These are phyloP conservation scores for Rallus limicola DNA, from an alignment of 2,113 vertebrate genomes.

Conservation along the genomic window DNA sequence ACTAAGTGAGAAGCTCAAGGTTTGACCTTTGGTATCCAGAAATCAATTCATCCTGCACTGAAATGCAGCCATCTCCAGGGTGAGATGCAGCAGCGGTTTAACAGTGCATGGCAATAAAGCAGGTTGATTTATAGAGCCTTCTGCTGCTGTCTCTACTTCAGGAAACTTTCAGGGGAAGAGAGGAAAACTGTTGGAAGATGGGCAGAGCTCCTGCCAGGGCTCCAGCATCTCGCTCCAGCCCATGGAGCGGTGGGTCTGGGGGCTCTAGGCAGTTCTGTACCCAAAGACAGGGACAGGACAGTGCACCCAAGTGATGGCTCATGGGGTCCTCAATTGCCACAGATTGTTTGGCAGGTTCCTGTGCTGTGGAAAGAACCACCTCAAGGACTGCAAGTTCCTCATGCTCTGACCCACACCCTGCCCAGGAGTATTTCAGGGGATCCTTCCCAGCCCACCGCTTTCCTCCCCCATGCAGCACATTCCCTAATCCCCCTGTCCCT, in stretches of 20 bases:
- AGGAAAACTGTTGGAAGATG: not conserved
- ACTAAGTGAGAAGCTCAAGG: conserved; percentile 44
- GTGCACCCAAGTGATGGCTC: fast-evolving
- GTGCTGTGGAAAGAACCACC: not conserved
- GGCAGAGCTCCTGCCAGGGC: not conserved
- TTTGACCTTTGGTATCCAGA: conserved; percentile 37
- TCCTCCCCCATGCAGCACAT: fast-evolving
- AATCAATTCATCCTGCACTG: conserved; percentile 15
- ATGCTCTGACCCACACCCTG: not conserved
- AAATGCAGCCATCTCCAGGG: conserved; percentile 1
- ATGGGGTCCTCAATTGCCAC: fast-evolving
- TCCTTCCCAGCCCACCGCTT: not conserved
- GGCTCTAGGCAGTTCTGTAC: not conserved
- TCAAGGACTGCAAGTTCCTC: not conserved
- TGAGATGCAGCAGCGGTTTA: not conserved
- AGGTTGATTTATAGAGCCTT: conserved; percentile 43
- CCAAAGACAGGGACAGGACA: not conserved
- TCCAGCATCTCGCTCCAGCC: not conserved
- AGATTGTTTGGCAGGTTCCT: fast-evolving
- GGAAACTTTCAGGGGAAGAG: not conserved
- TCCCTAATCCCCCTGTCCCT: fast-evolving
- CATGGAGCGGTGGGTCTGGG: no score
- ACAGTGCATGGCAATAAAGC: conserved; percentile 31
- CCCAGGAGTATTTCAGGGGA: not conserved
- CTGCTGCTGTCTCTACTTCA: not conserved